Evolutionary conservation across 2,888 invertebrate species (phyloP), one percentile per base, ranked within the genome.

Genomic region (Bellardia pandia): DNA sequence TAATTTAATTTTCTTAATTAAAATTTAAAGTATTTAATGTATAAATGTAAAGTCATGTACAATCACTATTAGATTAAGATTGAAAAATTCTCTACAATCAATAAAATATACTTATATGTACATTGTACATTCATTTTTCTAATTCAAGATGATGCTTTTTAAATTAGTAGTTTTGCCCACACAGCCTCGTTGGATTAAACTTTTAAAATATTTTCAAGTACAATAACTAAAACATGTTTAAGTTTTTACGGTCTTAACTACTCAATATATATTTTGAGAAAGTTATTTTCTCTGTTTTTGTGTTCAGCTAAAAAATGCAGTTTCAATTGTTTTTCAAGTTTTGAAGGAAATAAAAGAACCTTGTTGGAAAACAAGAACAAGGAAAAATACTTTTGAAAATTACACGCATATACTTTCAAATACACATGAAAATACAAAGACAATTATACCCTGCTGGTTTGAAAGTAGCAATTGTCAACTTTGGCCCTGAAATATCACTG

Each of bases 251-350:
- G 23, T 58, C 68, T 75, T 40, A 30, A 51, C 51, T 58, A 37
- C 13, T 79, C 79, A 72, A 75, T 75, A 74, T 74, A 81, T 81
- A 23, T 23, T 23, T 58, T 37, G 5, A 9, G 16, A 75, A 60
- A 53, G 56, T 81, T 33, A 58, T 53, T 51, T 80, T 75, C 42
- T 45, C 23, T 72, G 11, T 33, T 64, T 56, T 23, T 64, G 4
- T 42, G 33, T 58, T 40, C 33, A 48, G 37, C 33, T n/a, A 1
- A 48, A 51, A 64, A 68, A 37, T 85, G 74, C 62, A 76, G 9
- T 85, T 84, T 68, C 75, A 80, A 71, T 75, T 80, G 69, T 79
- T 69, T 58, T 75, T n/a, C n/a, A 71, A 64, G 30, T 85, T 69
- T 85, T 82, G 40, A 75, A 68, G 37, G 13, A 62, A 75, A 69